Conservation (phyloP, 2,888 invertebrate species). For the Dicyrtomina minuta region DNA sequence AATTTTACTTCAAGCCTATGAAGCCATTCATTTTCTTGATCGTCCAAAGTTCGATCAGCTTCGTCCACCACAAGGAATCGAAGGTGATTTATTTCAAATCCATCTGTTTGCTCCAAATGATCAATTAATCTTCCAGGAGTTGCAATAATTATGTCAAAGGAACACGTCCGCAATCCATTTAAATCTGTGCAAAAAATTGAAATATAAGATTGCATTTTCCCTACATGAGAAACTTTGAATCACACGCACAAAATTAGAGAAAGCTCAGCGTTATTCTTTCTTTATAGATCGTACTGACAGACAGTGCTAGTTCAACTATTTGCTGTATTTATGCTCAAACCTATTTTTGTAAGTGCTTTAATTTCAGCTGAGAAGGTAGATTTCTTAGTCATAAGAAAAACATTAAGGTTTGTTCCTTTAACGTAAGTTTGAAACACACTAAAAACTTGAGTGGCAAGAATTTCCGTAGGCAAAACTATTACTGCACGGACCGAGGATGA, state of each 20-base stretch:
- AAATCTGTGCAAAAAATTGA: too few species aligned
- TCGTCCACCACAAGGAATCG: constrained; percentile 91
- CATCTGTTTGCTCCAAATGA: constrained; percentile 80
- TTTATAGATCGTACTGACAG: too few species aligned
- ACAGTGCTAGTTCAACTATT: too few species aligned
- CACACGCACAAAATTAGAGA: too few species aligned
- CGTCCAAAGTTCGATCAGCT: constrained; percentile 92
- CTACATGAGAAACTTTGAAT: neutral
- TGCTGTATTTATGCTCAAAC: too few species aligned
- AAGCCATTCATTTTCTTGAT: constrained; percentile 88
- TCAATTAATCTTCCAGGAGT: constrained; percentile 92
- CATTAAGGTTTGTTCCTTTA: constrained; percentile 67
- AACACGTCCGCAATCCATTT: constrained; percentile 38
- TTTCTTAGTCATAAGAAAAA: constrained; percentile 60
- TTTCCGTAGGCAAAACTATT: constrained; percentile 50
- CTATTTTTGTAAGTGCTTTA: constrained; percentile 40
- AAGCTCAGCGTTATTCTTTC: too few species aligned
- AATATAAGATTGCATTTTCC: too few species aligned
- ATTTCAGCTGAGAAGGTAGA: constrained; percentile 45
- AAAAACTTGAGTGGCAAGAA: constrained; percentile 49
- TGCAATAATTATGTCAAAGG: constrained; percentile 79
- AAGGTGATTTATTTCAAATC: constrained; percentile 70
- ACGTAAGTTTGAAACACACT: constrained; percentile 63
- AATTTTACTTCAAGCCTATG: constrained; percentile 73
- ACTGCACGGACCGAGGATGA: constrained; percentile 45